Percentiles rank a stretch among this genome's conserved stretches.
Conservation (phyloP, 2,797 vertebrate genomes). For the Pipistrellus pygmaeus region DNA sequence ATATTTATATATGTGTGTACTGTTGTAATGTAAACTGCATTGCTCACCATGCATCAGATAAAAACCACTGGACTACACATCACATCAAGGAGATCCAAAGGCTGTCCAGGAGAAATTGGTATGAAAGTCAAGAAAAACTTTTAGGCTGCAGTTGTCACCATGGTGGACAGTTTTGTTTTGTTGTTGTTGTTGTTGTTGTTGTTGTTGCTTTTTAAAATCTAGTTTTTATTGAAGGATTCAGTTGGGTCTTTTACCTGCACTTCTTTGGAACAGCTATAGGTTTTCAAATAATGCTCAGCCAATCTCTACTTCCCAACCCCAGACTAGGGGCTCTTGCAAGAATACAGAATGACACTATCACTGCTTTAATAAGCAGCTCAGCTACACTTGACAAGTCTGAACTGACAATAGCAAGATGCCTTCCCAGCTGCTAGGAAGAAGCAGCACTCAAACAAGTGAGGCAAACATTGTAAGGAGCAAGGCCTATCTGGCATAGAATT, state of each 20-base stretch:
- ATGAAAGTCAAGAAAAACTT: not conserved
- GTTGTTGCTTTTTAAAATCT: not conserved
- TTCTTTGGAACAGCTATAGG: not conserved
- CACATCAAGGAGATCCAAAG: not conserved
- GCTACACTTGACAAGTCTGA: slow-evolving; percentile 39
- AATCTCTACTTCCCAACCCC: not conserved
- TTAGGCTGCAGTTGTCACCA: not conserved
- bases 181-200: too few species aligned
- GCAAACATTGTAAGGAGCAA: slow-evolving; percentile 23
- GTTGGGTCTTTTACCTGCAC: not conserved
- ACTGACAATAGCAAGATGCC: slow-evolving; percentile 60
- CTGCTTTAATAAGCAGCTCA: slow-evolving; percentile 48
- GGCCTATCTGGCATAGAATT: not conserved
- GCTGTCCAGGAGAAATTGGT: not conserved
- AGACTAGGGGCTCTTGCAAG: not conserved
- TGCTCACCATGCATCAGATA: not conserved
- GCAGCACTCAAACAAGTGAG: not conserved
- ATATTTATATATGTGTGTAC: not conserved
- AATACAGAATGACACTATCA: slow-evolving; percentile 12
- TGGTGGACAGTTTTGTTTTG: not conserved
- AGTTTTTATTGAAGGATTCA: not conserved
- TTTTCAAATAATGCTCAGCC: not conserved
- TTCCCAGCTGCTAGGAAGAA: slow-evolving; percentile 38
- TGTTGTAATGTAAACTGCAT: slow-evolving; percentile 41
- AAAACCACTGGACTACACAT: not conserved